phyloP scores from a whole-genome alignment of 30 jellyfish, hydroid and myxozoan genomes.

The Aurelia sp. region DNA sequence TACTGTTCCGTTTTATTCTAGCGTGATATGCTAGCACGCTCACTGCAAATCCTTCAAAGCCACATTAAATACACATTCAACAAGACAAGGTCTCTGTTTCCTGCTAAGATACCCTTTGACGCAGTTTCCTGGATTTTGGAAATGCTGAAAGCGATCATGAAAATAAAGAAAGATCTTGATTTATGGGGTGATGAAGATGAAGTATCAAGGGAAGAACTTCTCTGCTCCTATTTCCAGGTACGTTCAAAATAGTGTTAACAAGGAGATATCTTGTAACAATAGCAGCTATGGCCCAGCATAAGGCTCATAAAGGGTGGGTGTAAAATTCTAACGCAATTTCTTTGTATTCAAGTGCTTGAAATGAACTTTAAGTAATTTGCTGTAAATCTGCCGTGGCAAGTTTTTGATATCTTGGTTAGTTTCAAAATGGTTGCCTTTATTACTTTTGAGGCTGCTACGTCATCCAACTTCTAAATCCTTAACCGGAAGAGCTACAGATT shows the following conservation, averaged over 20 bases:
- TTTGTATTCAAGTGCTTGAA: too few relatives aligned
- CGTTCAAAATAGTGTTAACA: background rate
- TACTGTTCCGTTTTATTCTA: background rate
- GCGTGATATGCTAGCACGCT: constrained; percentile 30
- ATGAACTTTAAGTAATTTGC: too few relatives aligned
- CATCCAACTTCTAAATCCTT: too few relatives aligned
- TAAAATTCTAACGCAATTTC: too few relatives aligned
- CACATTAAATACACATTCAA: constrained; percentile 38
- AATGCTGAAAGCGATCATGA: constrained; percentile 51
- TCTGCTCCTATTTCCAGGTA: constrained; percentile 37
- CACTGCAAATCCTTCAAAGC: constrained; percentile 36
- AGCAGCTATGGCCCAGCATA: too few relatives aligned
- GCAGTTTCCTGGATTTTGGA: constrained; percentile 63
- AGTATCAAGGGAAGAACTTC: constrained; percentile 2
- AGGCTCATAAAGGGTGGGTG: too few relatives aligned
- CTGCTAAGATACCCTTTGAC: constrained; percentile 48
- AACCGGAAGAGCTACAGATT: too few relatives aligned
- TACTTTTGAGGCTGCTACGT: too few relatives aligned
- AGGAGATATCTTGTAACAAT: too few relatives aligned
- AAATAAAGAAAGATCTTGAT: constrained; percentile 40
- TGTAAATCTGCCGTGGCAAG: too few relatives aligned
- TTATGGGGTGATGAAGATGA: constrained; percentile 25
- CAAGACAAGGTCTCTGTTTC: constrained; percentile 36
- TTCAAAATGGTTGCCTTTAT: too few relatives aligned
- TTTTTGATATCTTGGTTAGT: too few relatives aligned